Percentiles rank a stretch among this genome's conserved stretches.
Evolutionary conservation across 2,888 invertebrate genomes (phyloP).

Genomic region (Fragum sueziense): DNA sequence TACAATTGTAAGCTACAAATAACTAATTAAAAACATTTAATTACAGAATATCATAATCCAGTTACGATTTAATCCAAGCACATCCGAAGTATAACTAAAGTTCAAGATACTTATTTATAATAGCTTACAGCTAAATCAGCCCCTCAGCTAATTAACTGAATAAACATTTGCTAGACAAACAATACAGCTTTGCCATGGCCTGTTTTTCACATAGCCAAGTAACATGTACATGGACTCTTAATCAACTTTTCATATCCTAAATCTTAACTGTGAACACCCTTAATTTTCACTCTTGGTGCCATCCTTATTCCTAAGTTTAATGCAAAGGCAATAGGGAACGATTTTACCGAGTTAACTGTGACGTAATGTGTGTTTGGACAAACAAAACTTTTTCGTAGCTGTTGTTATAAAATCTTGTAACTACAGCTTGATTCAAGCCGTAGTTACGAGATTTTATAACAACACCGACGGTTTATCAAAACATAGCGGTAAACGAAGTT

Average conservation of each 20-base stretch:
- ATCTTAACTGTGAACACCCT: conserved; percentile 13
- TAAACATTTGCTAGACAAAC: conserved; percentile 27
- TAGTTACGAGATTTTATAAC: too few species aligned
- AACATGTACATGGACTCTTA: conserved; percentile 16
- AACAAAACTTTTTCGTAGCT: too few species aligned
- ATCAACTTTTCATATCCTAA: conserved; percentile 26
- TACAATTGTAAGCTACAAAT: too few species aligned
- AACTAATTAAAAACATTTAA: conserved; percentile 3
- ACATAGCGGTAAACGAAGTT: too few species aligned
- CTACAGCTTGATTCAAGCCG: too few species aligned
- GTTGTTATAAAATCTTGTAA: too few species aligned
- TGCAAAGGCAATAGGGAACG: too few species aligned
- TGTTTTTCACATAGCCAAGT: conserved; percentile 23
- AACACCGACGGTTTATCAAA: too few species aligned
- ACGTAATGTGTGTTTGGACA: too few species aligned
- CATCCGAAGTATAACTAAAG: too few species aligned
- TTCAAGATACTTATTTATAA: background rate
- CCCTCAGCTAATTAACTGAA: conserved; percentile 22
- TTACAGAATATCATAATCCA: conserved; percentile 21
- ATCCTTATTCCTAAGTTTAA: background rate
- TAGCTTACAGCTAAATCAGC: background rate
- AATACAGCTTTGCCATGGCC: conserved; percentile 15
- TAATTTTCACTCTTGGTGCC: background rate
- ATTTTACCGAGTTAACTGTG: too few species aligned
- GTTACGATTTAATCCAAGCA: background rate